Evolutionary conservation across 2,888 invertebrate genomes (phyloP).

Genomic region (Callinectes sapidus): DNA sequence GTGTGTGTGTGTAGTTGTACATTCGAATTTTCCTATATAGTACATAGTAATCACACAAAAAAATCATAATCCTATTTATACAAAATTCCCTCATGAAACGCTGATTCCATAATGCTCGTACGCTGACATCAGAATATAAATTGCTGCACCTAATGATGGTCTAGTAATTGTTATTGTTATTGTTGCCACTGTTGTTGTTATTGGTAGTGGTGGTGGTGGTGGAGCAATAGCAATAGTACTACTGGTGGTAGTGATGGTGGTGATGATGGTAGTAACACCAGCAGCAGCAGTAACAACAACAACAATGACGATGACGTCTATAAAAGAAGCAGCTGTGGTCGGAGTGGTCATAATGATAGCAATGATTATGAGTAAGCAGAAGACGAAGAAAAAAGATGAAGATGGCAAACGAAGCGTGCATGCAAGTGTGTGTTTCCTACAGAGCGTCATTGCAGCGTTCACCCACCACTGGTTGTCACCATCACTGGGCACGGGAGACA

Average conservation of each 20-base stretch:
- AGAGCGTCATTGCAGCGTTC: no score
- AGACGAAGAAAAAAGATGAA: neutral
- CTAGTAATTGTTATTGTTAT: neutral
- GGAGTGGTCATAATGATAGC: neutral
- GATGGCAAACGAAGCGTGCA: no score
- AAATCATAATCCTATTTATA: no score
- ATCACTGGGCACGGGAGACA: no score
- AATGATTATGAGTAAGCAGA: neutral
- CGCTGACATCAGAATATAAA: neutral
- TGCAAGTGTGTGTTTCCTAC: no score
- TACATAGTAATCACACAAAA: no score
- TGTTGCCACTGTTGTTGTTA: no score
- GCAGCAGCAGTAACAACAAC: neutral
- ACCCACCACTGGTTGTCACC: no score
- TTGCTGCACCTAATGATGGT: conserved; percentile 16
- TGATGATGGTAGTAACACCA: no score
- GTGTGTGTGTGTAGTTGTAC: neutral
- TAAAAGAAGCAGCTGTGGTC: neutral
- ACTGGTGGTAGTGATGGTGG: no score
- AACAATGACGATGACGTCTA: neutral
- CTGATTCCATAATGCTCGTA: neutral
- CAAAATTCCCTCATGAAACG: neutral
- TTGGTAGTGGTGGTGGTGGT: no score
- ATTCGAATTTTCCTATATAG: neutral
- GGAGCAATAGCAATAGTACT: no score